Percentiles rank a stretch among this genome's conserved stretches.
Conservation (phyloP, 2,113 vertebrate genomes). For the Periophthalmodon schlosseri region DNA sequence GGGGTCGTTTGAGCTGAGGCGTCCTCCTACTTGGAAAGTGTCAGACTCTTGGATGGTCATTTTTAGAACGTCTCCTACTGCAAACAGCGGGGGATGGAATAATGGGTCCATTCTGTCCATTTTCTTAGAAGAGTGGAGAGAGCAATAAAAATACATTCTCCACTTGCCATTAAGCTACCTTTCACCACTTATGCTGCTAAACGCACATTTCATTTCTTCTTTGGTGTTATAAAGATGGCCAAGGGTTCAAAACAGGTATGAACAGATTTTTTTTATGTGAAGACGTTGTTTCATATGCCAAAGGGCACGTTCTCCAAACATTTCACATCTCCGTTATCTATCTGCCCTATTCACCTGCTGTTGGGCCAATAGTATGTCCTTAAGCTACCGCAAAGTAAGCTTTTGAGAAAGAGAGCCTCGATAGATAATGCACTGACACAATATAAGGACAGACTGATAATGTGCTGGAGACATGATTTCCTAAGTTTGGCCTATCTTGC, state of each 20-base stretch:
- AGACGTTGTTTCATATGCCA: no score
- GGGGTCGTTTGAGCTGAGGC: slow-evolving; percentile 34
- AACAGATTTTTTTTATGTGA: neutral
- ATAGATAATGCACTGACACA: no score
- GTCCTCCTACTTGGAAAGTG: slow-evolving; percentile 41
- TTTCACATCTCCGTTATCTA: neutral
- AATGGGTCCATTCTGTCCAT: neutral
- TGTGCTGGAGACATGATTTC: no score
- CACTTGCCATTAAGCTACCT: neutral
- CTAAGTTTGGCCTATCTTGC: no score
- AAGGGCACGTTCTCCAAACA: neutral
- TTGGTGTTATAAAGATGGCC: neutral
- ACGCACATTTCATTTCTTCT: neutral
- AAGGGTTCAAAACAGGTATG: neutral
- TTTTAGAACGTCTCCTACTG: slow-evolving; percentile 30
- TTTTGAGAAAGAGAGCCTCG: no score
- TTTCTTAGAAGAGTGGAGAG: neutral
- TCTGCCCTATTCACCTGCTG: no score
- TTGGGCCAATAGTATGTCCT: no score
- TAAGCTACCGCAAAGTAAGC: no score
- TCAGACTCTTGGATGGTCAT: slow-evolving; percentile 35
- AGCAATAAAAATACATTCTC: neutral
- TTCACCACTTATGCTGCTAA: neutral
- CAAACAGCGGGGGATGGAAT: slow-evolving; percentile 4
- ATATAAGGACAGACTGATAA: no score